Evolutionary conservation across 2,113 vertebrate genomes (phyloP).

Genomic region (Colinus virginianus): DNA sequence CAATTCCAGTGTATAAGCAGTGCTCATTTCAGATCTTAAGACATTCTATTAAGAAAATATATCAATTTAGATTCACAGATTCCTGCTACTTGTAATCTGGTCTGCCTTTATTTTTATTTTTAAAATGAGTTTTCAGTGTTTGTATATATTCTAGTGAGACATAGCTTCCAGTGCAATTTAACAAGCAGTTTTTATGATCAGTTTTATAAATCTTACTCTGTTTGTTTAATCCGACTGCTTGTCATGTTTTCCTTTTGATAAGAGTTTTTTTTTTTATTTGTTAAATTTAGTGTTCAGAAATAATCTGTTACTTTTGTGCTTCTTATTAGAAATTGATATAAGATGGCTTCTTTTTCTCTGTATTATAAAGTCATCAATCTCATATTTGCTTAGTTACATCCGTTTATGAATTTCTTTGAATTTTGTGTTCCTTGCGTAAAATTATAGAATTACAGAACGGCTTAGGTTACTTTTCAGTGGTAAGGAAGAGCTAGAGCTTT

Average conservation of each 20-base stretch:
- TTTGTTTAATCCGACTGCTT: not conserved
- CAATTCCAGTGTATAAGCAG: not conserved
- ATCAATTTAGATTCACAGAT: not conserved
- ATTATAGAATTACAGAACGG: no score
- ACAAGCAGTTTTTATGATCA: fast-evolving
- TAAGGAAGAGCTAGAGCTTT: not conserved
- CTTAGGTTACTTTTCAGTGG: not conserved
- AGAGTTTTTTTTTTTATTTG: not conserved
- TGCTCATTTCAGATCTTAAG: not conserved
- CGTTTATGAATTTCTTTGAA: not conserved
- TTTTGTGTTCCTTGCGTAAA: not conserved
- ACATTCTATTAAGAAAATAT: not conserved
- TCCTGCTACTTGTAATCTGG: not conserved
- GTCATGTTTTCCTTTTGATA: not conserved
- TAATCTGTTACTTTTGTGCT: not conserved
- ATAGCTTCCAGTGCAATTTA: not conserved
- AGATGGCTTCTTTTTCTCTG: not conserved
- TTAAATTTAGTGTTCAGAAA: not conserved
- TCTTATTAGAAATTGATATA: not conserved
- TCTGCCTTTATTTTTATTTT: not conserved
- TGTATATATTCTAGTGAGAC: not conserved
- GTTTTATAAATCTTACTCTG: not conserved
- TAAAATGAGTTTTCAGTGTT: not conserved
- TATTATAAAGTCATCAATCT: not conserved
- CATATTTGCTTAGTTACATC: not conserved